phyloP scores from a whole-genome alignment of 2,797 vertebrate genomes.

The Semaprochilodus insignis region DNA sequence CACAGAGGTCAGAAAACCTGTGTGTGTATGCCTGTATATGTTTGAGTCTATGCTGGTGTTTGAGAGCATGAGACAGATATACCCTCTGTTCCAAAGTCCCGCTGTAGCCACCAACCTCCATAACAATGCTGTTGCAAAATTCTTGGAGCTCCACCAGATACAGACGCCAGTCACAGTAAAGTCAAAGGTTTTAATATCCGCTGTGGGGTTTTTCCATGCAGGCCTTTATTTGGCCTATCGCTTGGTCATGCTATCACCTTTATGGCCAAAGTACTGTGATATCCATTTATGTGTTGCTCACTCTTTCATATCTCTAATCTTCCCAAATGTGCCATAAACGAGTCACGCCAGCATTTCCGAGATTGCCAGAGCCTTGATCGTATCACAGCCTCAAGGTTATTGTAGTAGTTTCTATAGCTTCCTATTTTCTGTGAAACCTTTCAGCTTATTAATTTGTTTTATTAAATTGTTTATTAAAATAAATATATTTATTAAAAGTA shows the following conservation, averaged over 20 bases:
- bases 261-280: not conserved
- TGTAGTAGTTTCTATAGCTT: not conserved
- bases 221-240: not conserved
- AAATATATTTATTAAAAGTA: not conserved
- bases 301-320: constrained; percentile 24
- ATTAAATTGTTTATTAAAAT: not conserved
- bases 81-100: constrained; percentile 4
- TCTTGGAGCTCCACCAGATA: not conserved
- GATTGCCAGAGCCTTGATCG: constrained; percentile 6
- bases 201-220: constrained; percentile 31
- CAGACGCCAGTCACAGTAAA: constrained; percentile 17
- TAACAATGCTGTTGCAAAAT: constrained; percentile 3
- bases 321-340: constrained; percentile 31
- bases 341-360: constrained; percentile 10
- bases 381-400: constrained; percentile 7
- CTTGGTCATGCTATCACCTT: not conserved
- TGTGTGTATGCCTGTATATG: not conserved
- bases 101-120: not conserved
- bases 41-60: not conserved
- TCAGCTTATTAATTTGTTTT: not conserved
- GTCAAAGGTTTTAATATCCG: not conserved
- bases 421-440: not conserved
- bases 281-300: not conserved
- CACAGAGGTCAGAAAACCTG: not conserved
- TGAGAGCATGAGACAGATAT: not conserved